Evolutionary conservation across 1,140 invertebrate species (phyloP).

Genomic region (Bombus confusus): DNA sequence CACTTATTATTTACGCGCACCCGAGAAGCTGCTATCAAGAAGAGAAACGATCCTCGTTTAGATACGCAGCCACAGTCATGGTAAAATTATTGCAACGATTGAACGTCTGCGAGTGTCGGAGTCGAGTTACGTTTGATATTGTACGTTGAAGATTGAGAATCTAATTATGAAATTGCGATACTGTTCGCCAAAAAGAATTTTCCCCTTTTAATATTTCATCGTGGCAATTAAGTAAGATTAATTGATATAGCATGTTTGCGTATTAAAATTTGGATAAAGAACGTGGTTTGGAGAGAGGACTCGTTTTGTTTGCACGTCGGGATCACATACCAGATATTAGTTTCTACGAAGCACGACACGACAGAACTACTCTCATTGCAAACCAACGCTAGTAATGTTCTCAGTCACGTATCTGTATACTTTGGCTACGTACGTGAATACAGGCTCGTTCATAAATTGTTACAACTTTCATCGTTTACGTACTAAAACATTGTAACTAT

Average conservation of each 20-base stretch:
- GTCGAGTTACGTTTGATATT: not conserved
- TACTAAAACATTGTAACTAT: not conserved
- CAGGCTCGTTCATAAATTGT: constrained; percentile 9
- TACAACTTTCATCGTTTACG: not conserved
- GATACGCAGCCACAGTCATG: not conserved
- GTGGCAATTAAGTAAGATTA: too few species aligned
- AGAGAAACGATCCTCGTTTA: constrained; percentile 37
- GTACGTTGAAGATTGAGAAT: not conserved
- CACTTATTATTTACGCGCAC: constrained; percentile 32
- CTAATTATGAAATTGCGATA: not conserved
- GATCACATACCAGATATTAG: constrained; percentile 24
- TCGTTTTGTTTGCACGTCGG: constrained; percentile 2
- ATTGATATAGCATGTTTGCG: too few species aligned
- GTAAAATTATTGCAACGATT: constrained; percentile 1
- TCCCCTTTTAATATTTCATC: too few species aligned
- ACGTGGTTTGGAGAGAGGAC: not conserved
- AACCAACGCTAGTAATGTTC: not conserved
- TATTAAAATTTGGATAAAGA: constrained; percentile 12
- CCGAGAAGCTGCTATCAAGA: constrained; percentile 10
- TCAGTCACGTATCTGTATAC: constrained; percentile 4
- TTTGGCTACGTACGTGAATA: constrained; percentile 15
- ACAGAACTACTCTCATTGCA: constrained; percentile 2
- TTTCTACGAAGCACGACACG: constrained; percentile 2
- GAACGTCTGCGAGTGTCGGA: not conserved
- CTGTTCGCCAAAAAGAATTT: too few species aligned